phyloP scores from a whole-genome alignment of 1,140 invertebrate species.

The Drosophila watanabei region DNA sequence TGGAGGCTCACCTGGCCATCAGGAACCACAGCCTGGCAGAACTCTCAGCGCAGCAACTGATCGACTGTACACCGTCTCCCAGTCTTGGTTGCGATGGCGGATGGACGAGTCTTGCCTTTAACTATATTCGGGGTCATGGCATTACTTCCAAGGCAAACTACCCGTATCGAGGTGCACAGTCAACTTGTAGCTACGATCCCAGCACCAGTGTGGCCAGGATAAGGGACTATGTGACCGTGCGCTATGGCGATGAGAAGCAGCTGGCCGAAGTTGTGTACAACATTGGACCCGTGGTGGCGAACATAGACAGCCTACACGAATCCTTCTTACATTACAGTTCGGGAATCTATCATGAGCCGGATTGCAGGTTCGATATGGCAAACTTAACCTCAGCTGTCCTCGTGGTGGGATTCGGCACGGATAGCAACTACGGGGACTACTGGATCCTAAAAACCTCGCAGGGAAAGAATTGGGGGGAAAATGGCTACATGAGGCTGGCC shows the following conservation, averaged over 20 bases:
- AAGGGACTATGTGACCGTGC: slow-evolving; percentile 86
- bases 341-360: slow-evolving; percentile 86
- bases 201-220: slow-evolving; percentile 6
- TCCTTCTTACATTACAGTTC: background rate
- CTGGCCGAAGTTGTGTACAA: slow-evolving; percentile 90
- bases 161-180: slow-evolving; percentile 88
- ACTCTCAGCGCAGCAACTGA: slow-evolving; percentile 95
- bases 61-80: slow-evolving; percentile 93
- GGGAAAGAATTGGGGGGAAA: slow-evolving; percentile 87
- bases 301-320: background rate
- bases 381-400: slow-evolving; percentile 86
- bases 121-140: slow-evolving; percentile 90
- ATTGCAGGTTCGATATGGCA: slow-evolving; percentile 86
- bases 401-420: slow-evolving; percentile 89
- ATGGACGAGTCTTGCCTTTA: slow-evolving; percentile 90
- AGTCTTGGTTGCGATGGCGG: slow-evolving; percentile 93
- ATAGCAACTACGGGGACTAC: slow-evolving; percentile 86
- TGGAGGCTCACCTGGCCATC: slow-evolving; percentile 90
- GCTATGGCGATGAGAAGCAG: slow-evolving; percentile 88
- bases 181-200: slow-evolving; percentile 75
- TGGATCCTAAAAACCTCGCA: slow-evolving; percentile 89
- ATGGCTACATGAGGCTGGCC: slow-evolving; percentile 88
- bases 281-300: slow-evolving; percentile 82
- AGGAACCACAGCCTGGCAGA: slow-evolving; percentile 89
- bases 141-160: slow-evolving; percentile 91